phyloP scores from a whole-genome alignment of 2,113 vertebrate species.

The Scomber colias region DNA sequence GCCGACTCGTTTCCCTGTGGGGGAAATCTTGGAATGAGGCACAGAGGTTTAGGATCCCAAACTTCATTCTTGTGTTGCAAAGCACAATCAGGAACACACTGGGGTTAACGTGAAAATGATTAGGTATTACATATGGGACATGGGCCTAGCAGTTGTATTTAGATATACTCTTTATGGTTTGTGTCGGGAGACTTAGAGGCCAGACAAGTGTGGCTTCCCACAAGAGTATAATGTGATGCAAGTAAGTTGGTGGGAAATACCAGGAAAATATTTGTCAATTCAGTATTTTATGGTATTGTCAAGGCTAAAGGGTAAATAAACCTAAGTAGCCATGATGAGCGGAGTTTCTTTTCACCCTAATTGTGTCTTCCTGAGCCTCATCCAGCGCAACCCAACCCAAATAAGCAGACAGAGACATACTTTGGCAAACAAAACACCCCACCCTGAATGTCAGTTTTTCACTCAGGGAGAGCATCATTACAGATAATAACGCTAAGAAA shows the following conservation, averaged over 20 bases:
- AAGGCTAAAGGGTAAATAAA: constrained; percentile 51
- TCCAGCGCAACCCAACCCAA: constrained; percentile 20
- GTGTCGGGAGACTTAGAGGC: constrained; percentile 19
- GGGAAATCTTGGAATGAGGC: constrained; percentile 49
- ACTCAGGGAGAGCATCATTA: constrained; percentile 5
- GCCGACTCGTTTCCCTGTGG: constrained; percentile 73
- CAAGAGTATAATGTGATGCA: constrained; percentile 47
- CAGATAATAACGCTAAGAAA: background rate
- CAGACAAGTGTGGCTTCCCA: constrained; percentile 59
- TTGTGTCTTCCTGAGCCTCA: constrained; percentile 55
- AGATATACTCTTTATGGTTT: constrained; percentile 42
- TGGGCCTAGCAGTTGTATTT: constrained; percentile 21
- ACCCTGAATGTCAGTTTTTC: constrained; percentile 19
- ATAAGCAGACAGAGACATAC: constrained; percentile 29
- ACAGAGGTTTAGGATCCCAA: constrained; percentile 24
- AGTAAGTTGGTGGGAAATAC: constrained; percentile 40
- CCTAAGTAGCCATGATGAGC: constrained; percentile 35
- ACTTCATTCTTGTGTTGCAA: constrained; percentile 49
- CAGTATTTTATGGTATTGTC: constrained; percentile 47
- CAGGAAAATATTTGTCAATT: constrained; percentile 47
- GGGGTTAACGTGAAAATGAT: constrained; percentile 53
- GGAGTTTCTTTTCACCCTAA: constrained; percentile 17
- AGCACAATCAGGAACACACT: constrained; percentile 24
- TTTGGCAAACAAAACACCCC: constrained; percentile 8
- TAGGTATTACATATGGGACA: constrained; percentile 32